phyloP scores from a whole-genome alignment of 2,888 invertebrate genomes.

The Drosophila koepferae region DNA sequence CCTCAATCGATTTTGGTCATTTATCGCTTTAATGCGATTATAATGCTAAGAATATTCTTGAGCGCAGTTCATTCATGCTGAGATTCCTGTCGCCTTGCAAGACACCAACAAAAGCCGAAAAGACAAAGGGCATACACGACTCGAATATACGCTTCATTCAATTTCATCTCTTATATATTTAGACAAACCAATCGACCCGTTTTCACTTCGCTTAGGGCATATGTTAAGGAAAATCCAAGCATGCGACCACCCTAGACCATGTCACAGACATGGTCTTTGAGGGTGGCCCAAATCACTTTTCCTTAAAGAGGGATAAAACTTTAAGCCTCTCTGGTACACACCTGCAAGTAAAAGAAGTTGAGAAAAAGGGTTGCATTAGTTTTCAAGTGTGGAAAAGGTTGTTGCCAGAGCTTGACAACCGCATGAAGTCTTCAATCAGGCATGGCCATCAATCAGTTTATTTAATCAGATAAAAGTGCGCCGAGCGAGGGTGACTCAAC shows the following conservation, averaged over 20 bases:
- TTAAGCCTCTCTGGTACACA: conserved; percentile 60
- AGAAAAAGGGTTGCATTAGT: conserved; percentile 68
- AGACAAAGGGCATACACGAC: neutral
- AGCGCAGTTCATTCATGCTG: conserved; percentile 44
- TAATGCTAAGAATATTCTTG: conserved; percentile 64
- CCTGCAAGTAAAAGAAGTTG: conserved; percentile 62
- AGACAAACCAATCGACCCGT: conserved; percentile 1
- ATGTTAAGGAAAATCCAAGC: neutral
- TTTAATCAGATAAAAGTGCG: conserved; percentile 65
- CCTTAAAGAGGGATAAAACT: conserved; percentile 28
- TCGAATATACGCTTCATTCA: neutral
- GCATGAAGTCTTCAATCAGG: conserved; percentile 68
- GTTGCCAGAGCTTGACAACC: conserved; percentile 27
- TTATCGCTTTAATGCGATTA: conserved; percentile 78
- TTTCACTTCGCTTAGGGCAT: neutral
- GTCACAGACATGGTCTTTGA: conserved; percentile 33
- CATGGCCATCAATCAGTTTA: conserved; percentile 74
- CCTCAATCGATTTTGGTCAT: conserved; percentile 75
- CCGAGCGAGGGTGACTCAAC: conserved; percentile 28
- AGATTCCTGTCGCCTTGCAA: conserved; percentile 66
- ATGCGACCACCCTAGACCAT: conserved; percentile 20
- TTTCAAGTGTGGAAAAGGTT: conserved; percentile 29
- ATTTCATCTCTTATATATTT: neutral
- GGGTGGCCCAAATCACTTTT: conserved; percentile 49
- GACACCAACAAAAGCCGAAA: conserved; percentile 41